Evolutionary conservation across 2,797 vertebrate species (phyloP), one percentile per base, ranked within the genome.

Genomic region (Rhinichthys osculus): DNA sequence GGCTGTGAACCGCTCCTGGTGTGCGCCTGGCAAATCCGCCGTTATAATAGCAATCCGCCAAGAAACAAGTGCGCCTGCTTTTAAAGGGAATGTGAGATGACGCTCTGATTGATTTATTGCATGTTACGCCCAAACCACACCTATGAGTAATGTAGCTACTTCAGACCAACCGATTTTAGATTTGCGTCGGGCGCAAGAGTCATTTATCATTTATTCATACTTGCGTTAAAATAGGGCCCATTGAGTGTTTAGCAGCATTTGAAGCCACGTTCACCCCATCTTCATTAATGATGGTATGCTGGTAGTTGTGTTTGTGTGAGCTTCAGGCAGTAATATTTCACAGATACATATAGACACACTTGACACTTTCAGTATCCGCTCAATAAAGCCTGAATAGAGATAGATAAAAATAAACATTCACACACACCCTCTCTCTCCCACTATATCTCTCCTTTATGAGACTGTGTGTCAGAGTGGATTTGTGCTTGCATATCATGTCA

Each of bases 341-440:
- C 71, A 70, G 42, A 69, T 59, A 76, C 67, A 59, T 74, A 52
- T 77, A 85, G 57, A 64, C 80, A 64, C 80, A 86, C 19, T 80
- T 66, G 70, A 85, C 92, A 89, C 91, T 90, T 87, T 93, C 93
- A 88, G 93, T 93, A 93, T 91, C 91, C 90, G 89, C 93, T 93
- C 90, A 93, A 85, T 91, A 89, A 92, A 93, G 92, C 91, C 90
- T 92, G 88, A 92, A 91, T 85, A 92, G 89, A 92, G 89, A 88
- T 91, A 88, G 90, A 93, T 93, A 92, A 92, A 94, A 94, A 95
- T 94, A 94, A 93, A 94, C 89, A 91, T 93, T 79, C 90, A 13
- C 83, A 33, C 72, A 72, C 81, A 38, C 16, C 30, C 70, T 16
- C 38, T 57, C 76, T n/a, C 17, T 82, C 38, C 42, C 47, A 33